Conservation (phyloP, 2,888 invertebrate genomes). For the Agrochola circellaris region DNA sequence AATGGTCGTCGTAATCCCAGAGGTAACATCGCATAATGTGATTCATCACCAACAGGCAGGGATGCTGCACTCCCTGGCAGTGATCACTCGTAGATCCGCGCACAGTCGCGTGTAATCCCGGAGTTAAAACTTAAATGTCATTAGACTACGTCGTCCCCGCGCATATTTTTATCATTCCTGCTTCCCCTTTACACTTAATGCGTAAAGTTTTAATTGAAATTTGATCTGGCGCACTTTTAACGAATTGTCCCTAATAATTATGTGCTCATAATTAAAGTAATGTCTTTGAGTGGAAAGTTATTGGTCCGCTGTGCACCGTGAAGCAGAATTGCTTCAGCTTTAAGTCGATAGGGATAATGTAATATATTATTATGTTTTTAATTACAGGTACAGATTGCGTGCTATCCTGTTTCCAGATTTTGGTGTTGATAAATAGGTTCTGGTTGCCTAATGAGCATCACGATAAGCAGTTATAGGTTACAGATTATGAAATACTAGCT, state of each 20-base stretch:
- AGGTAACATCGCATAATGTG: slow-evolving; percentile 56
- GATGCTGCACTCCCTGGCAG: slow-evolving; percentile 16
- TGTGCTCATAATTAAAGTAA: slow-evolving; percentile 62
- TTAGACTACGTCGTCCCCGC: slow-evolving; percentile 73
- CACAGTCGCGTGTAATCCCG: slow-evolving; percentile 49
- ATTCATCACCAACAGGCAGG: slow-evolving; percentile 54
- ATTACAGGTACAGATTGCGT: slow-evolving; percentile 15
- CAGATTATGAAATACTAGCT: neutral
- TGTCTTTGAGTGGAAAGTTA: slow-evolving; percentile 57
- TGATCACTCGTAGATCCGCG: slow-evolving; percentile 22
- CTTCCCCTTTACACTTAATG: slow-evolving; percentile 78
- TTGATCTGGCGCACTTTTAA: slow-evolving; percentile 78
- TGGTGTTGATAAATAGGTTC: neutral
- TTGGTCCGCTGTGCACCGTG: slow-evolving; percentile 50
- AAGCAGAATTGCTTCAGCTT: too few relatives aligned
- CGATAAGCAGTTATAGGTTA: neutral
- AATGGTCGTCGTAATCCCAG: slow-evolving; percentile 56
- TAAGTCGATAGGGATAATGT: slow-evolving; percentile 15
- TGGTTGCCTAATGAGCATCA: slow-evolving; percentile 4
- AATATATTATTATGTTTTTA: slow-evolving; percentile 10
- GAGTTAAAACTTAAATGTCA: slow-evolving; percentile 67
- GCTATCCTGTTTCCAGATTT: slow-evolving; percentile 24
- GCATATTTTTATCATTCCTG: slow-evolving; percentile 83
- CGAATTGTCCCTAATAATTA: slow-evolving; percentile 63
- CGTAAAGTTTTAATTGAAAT: slow-evolving; percentile 87